A percentile compares a stretch with the other conserved stretches of the same genome.
Evolutionary conservation across 2,797 vertebrate genomes (phyloP).

Genomic region (Cryptoprocta ferox): DNA sequence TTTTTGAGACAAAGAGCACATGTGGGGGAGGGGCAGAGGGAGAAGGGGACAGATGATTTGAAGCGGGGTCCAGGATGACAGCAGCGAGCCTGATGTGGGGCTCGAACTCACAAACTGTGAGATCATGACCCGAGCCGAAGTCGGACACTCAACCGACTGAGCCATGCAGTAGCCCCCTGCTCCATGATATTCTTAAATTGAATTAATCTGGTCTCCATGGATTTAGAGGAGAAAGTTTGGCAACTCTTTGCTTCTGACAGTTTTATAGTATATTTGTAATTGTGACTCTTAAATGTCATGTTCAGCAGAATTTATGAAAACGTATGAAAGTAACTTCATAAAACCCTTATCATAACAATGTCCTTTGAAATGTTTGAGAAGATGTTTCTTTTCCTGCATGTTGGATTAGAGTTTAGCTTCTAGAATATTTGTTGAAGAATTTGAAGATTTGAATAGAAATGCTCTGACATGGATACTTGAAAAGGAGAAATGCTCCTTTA

Average conservation of each 20-base stretch:
- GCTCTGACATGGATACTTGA: not conserved
- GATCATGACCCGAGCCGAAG: too few species aligned
- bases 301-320: slow-evolving; percentile 18
- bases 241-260: not conserved
- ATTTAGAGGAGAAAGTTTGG: not conserved
- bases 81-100: too few species aligned
- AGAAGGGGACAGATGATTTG: too few species aligned
- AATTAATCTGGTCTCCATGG: not conserved
- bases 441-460: not conserved
- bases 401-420: not conserved
- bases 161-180: not conserved
- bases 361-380: not conserved
- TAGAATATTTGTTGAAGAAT: not conserved
- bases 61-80: too few species aligned
- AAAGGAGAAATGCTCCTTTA: not conserved
- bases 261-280: not conserved
- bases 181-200: not conserved
- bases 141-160: too few species aligned
- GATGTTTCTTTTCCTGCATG: not conserved
- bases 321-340: not conserved
- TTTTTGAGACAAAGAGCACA: too few species aligned
- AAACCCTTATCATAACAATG: not conserved
- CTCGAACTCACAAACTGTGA: too few species aligned
- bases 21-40: too few species aligned
- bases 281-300: not conserved